A percentile compares a stretch with the other conserved stretches of the same genome.
Conservation (phyloP, 2,113 vertebrate species). For the Rhea americana region DNA sequence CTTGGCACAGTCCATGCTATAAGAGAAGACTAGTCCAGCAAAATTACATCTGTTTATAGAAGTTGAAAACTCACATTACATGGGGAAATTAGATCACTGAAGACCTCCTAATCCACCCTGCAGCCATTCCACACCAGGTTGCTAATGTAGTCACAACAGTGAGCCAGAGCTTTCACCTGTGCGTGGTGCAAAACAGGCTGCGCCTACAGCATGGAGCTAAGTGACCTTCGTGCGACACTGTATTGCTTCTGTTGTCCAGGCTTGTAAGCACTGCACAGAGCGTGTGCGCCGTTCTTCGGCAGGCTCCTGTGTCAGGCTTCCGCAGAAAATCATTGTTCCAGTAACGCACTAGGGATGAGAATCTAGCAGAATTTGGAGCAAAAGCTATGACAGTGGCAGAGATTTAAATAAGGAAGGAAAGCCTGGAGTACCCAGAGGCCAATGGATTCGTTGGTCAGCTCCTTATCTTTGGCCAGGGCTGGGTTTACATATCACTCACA, state of each 20-base stretch:
- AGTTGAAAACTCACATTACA: background rate
- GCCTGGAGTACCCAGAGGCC: background rate
- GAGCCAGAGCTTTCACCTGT: background rate
- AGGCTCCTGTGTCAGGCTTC: background rate
- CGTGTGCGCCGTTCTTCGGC: rapidly evolving
- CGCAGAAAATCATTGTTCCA: background rate
- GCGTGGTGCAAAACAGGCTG: background rate
- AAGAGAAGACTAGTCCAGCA: background rate
- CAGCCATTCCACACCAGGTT: background rate
- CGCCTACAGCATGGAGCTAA: background rate
- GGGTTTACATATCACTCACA: background rate
- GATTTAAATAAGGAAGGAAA: background rate
- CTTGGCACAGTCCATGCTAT: background rate
- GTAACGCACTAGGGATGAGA: background rate
- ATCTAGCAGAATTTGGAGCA: background rate
- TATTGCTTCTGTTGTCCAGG: rapidly evolving
- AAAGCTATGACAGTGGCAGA: background rate
- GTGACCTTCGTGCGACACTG: background rate
- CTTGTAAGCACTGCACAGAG: background rate
- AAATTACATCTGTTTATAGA: background rate
- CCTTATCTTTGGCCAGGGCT: background rate
- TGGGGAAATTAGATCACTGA: background rate
- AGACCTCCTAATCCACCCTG: background rate
- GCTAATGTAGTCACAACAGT: background rate
- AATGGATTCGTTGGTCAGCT: background rate